These are phyloP conservation scores for Lepeophtheirus salmonis DNA, from an alignment of 1,140 invertebrate genomes.

Conservation along the genomic window DNA sequence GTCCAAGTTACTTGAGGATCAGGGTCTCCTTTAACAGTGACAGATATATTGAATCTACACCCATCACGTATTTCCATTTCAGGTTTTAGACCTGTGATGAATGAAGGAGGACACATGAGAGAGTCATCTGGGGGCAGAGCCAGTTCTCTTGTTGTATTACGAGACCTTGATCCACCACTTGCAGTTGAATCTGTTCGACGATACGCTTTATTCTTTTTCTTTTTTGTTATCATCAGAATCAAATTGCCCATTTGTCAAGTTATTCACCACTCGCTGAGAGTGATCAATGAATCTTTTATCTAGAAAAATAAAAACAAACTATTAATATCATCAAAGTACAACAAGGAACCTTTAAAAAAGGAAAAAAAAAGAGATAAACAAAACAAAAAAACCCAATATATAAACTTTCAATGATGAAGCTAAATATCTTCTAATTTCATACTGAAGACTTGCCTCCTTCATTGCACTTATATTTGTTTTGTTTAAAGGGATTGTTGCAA, in stretches of 20 bases:
- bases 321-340: background rate
- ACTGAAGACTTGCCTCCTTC: too few species aligned
- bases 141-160: conserved; percentile 72
- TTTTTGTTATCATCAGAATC: conserved; percentile 26
- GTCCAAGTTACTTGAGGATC: conserved; percentile 70
- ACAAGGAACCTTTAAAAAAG: background rate
- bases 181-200: conserved; percentile 47
- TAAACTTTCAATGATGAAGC: too few species aligned
- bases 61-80: conserved; percentile 56
- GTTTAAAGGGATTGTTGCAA: too few species aligned
- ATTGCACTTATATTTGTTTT: too few species aligned
- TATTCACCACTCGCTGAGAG: conserved; percentile 6
- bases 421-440: too few species aligned
- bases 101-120: conserved; percentile 60
- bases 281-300: conserved; percentile 9
- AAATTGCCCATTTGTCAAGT: conserved; percentile 3
- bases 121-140: conserved; percentile 65
- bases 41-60: conserved; percentile 32
- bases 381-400: background rate
- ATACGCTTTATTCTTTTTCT: conserved; percentile 49
- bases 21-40: conserved; percentile 60
- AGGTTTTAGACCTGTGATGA: conserved; percentile 43
- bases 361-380: background rate
- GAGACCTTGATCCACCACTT: conserved; percentile 53
- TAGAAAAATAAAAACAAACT: background rate